These are phyloP conservation scores for Euwallacea fornicatus DNA, from an alignment of 1,140 invertebrate species.

Conservation along the genomic window DNA sequence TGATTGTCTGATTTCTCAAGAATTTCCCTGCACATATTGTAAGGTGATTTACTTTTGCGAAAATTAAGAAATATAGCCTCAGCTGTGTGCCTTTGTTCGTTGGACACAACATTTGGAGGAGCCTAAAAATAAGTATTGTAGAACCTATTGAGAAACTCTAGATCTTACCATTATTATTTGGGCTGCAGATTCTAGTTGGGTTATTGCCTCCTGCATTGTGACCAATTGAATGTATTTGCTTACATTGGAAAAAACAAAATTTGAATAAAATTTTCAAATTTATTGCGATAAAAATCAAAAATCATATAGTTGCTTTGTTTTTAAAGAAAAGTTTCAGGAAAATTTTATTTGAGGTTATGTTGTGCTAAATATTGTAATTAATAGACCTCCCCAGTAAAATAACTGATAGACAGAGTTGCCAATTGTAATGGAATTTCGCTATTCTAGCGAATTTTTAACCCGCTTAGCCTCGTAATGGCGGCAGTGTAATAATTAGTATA, in stretches of 20 bases:
- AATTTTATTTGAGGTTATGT: no score
- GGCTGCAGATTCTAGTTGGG: constrained; percentile 49
- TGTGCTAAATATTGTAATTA: no score
- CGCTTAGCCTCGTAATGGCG: no score
- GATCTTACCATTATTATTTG: constrained; percentile 49
- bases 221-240: background rate
- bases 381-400: no score
- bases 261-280: no score
- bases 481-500: no score
- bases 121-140: constrained; percentile 62
- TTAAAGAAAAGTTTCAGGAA: no score
- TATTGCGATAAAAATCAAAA: no score
- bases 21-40: constrained; percentile 77
- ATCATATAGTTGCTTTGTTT: no score
- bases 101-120: constrained; percentile 75
- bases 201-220: constrained; percentile 41
- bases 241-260: background rate
- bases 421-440: no score
- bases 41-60: constrained; percentile 79
- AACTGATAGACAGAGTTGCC: no score
- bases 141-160: constrained; percentile 12
- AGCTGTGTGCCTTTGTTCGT: constrained; percentile 76
- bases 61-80: constrained; percentile 81
- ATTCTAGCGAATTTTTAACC: no score
- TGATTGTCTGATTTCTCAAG: constrained; percentile 77